Conservation (phyloP, 2,797 vertebrate species). For the Takifugu rubripes region DNA sequence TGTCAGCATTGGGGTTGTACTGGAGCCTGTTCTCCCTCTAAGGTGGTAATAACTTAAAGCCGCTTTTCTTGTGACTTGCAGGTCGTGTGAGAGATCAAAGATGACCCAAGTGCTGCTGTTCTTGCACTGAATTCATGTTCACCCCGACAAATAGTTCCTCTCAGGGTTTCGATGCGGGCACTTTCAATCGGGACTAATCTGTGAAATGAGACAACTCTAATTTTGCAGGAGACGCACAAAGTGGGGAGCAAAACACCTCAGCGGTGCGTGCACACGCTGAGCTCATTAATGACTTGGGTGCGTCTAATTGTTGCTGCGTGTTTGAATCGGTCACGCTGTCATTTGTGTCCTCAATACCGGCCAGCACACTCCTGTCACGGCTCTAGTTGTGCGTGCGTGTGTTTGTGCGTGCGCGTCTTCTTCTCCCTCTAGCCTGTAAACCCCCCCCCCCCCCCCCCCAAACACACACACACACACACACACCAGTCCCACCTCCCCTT, state of each 20-base stretch:
- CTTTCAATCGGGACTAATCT: too few relatives aligned
- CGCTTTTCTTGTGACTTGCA: too few relatives aligned
- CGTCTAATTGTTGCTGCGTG: constrained; percentile 37
- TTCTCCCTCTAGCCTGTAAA: constrained; percentile 44
- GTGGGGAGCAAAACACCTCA: not conserved
- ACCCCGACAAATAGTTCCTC: too few relatives aligned
- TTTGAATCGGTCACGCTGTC: constrained; percentile 41
- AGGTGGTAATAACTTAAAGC: too few relatives aligned
- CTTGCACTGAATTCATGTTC: too few relatives aligned
- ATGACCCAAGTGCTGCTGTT: too few relatives aligned
- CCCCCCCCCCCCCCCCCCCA: constrained; percentile 2
- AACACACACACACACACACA: constrained; percentile 19
- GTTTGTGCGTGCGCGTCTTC: constrained; percentile 6
- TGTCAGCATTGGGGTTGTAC: too few relatives aligned
- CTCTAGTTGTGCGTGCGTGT: constrained; percentile 14
- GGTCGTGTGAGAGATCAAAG: too few relatives aligned
- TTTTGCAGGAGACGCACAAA: not conserved
- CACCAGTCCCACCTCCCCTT: constrained; percentile 52
- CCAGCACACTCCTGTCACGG: constrained; percentile 27
- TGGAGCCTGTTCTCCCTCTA: too few relatives aligned
- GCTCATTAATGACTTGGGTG: constrained; percentile 25
- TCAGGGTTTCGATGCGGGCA: too few relatives aligned
- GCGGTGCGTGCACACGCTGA: not conserved
- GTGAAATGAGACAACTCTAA: too few relatives aligned
- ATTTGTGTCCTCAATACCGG: constrained; percentile 48